These are phyloP conservation scores for Sylvia borin DNA, from an alignment of 2,797 vertebrate genomes.

Conservation along the genomic window DNA sequence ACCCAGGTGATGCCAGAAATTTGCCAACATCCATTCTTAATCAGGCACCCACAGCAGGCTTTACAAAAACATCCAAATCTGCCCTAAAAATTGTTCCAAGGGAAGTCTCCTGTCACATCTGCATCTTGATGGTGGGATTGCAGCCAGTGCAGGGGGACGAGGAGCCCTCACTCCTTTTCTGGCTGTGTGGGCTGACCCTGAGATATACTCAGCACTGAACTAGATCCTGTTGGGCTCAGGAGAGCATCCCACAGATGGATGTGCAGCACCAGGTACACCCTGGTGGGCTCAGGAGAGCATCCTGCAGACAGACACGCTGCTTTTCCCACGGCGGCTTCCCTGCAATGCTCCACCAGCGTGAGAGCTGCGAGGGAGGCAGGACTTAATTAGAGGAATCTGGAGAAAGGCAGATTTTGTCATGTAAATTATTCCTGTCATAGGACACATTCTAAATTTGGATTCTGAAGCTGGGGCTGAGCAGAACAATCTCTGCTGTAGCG, in stretches of 20 bases:
- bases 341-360: not conserved
- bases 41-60: not conserved
- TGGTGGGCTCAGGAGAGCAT: not conserved
- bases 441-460: conserved; percentile 66
- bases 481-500: conserved; percentile 40
- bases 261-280: not conserved
- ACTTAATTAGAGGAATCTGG: conserved; percentile 64
- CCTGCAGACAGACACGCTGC: not conserved
- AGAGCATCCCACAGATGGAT: not conserved
- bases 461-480: conserved; percentile 61
- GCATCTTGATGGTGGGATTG: not conserved
- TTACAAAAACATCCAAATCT: not conserved
- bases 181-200: not conserved
- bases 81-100: not conserved
- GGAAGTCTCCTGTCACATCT: not conserved
- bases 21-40: not conserved
- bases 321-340: not conserved
- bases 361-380: conserved; percentile 44
- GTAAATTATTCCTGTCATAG: conserved; percentile 69
- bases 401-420: conserved; percentile 72
- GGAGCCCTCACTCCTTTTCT: not conserved
- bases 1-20: not conserved
- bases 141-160: rapidly evolving
- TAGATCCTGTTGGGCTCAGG: not conserved
- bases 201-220: not conserved